These are phyloP conservation scores for Pterobdella sp. DNA, from an alignment of 2,888 invertebrate genomes.

Conservation along the genomic window DNA sequence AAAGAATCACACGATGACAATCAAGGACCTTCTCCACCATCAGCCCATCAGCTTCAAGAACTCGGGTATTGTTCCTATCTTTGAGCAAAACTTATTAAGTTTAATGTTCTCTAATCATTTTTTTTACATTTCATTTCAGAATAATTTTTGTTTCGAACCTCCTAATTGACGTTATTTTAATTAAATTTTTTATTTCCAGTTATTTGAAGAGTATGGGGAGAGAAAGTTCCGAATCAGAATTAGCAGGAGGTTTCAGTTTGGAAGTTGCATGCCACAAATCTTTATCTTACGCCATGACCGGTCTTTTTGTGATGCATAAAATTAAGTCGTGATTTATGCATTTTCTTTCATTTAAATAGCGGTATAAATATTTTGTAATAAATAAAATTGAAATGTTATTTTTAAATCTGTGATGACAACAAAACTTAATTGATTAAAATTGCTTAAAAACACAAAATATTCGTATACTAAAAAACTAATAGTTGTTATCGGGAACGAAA, in stretches of 20 bases:
- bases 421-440: background rate
- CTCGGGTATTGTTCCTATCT: background rate
- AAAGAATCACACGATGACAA: background rate
- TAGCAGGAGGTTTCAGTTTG: slow-evolving; percentile 7
- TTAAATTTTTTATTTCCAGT: no score
- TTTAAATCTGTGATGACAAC: slow-evolving; percentile 8
- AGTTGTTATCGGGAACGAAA: slow-evolving; percentile 91
- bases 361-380: no score
- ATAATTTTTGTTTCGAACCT: no score
- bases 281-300: background rate
- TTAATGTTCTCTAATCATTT: no score
- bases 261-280: background rate
- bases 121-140: no score
- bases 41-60: background rate
- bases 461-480: slow-evolving; percentile 57
- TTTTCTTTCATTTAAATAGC: no score
- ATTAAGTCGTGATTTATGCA: no score
- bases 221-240: background rate
- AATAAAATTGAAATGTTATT: background rate
- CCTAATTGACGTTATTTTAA: no score
- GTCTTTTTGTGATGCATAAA: background rate
- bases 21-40: background rate
- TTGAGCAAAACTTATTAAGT: no score
- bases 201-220: background rate
- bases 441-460: background rate